These are phyloP conservation scores for Microplitis deprimator DNA, from an alignment of 2,888 invertebrate genomes.

Conservation along the genomic window DNA sequence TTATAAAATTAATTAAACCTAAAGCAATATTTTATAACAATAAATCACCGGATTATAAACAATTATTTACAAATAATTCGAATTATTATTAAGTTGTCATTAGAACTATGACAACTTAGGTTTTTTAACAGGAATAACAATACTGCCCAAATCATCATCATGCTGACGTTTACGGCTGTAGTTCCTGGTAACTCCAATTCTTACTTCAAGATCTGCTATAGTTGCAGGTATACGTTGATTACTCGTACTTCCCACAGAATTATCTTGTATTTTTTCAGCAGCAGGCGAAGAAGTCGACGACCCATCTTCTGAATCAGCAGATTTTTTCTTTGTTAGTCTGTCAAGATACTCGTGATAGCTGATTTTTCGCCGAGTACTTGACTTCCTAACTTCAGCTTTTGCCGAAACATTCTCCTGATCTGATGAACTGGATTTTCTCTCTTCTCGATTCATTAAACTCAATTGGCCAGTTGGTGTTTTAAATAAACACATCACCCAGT, in stretches of 20 bases:
- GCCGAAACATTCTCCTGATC: background rate
- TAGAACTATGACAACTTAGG: background rate
- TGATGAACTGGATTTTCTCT: background rate
- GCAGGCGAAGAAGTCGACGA: background rate
- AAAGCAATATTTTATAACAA: no score
- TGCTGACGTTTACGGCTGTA: background rate
- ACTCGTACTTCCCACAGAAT: no score
- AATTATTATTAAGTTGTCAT: no score
- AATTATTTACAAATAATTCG: no score
- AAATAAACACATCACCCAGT: background rate
- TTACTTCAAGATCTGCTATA: background rate
- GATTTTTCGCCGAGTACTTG: background rate
- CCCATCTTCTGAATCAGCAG: background rate
- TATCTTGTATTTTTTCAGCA: background rate
- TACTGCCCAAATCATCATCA: background rate
- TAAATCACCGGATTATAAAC: no score
- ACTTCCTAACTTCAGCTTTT: background rate
- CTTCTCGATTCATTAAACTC: background rate
- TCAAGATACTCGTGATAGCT: background rate
- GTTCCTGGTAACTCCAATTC: background rate
- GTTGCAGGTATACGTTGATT: no score
- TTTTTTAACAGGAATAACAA: background rate
- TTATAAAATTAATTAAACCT: no score
- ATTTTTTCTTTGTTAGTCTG: background rate
- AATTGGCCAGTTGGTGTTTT: background rate